A percentile compares a stretch with the other conserved stretches of the same genome.
phyloP scores from a whole-genome alignment of 1,140 invertebrate species.

The Cydia splendana region DNA sequence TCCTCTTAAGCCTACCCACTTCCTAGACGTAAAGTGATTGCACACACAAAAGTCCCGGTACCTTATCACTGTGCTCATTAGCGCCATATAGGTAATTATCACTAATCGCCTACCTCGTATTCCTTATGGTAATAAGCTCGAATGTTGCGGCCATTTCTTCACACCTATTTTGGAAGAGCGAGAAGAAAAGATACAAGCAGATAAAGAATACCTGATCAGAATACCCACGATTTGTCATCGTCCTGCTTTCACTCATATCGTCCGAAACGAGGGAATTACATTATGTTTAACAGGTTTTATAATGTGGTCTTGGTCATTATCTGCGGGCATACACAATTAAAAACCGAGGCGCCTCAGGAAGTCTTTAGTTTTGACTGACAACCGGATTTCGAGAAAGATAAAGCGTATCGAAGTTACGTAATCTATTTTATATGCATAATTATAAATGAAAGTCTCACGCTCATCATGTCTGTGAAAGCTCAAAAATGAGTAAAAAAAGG shows the following conservation, averaged over 20 bases:
- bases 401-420: constrained; percentile 25
- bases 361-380: constrained; percentile 31
- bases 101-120: constrained; percentile 42
- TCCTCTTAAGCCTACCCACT: not conserved
- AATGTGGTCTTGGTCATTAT: constrained; percentile 9
- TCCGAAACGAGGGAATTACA: constrained; percentile 12
- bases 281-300: not conserved
- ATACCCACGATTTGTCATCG: constrained; percentile 18
- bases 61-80: constrained; percentile 52
- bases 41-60: constrained; percentile 34
- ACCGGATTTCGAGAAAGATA: constrained; percentile 14
- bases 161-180: constrained; percentile 14
- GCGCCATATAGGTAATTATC: constrained; percentile 45
- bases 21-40: constrained; percentile 6
- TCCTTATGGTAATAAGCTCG: constrained; percentile 37
- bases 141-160: not conserved
- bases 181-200: not conserved
- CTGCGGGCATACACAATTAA: constrained; percentile 26
- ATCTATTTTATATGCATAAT: constrained; percentile 16
- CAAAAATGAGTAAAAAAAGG: not conserved
- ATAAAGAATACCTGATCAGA: not conserved
- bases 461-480: not conserved
- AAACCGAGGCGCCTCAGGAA: constrained; percentile 12
- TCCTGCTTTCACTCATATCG: constrained; percentile 15
- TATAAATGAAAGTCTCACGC: constrained; percentile 14